A percentile compares a stretch with the other conserved stretches of the same genome.
Evolutionary conservation across 2,797 vertebrate species (phyloP).

Genomic region (Morelia viridis): DNA sequence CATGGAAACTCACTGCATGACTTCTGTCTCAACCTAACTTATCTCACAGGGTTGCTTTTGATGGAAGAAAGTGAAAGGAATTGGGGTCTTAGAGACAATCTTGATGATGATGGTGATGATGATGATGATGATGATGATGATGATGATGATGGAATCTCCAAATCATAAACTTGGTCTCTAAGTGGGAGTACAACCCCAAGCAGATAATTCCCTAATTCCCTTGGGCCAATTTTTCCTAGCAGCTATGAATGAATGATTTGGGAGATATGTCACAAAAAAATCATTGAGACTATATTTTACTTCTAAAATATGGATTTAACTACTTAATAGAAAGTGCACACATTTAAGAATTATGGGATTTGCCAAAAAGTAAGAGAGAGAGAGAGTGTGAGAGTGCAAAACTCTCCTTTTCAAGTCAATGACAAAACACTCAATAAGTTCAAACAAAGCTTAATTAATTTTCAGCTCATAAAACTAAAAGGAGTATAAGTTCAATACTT

Average conservation of each 20-base stretch:
- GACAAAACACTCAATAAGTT: constrained; percentile 19
- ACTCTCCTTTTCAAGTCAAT: constrained; percentile 22
- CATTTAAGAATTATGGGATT: constrained; percentile 18
- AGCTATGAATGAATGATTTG: background rate
- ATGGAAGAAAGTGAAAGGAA: too few species aligned
- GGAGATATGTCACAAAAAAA: background rate
- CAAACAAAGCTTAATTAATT: constrained; percentile 28
- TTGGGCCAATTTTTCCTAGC: background rate
- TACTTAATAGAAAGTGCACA: background rate
- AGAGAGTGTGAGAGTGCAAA: background rate
- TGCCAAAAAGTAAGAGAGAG: background rate
- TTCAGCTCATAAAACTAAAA: constrained; percentile 11
- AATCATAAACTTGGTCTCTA: too few species aligned
- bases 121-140: too few species aligned
- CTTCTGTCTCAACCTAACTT: too few species aligned
- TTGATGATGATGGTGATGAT: too few species aligned
- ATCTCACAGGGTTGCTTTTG: too few species aligned
- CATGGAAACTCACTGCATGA: too few species aligned
- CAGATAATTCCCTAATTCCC: too few species aligned
- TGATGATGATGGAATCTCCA: too few species aligned
- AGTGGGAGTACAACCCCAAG: too few species aligned
- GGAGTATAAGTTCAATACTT: constrained; percentile 42
- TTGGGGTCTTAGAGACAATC: too few species aligned
- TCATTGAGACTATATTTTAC: background rate
- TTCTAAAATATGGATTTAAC: background rate